Evolutionary conservation across 1,140 invertebrate genomes (phyloP), one percentile per base, ranked within the genome.

Genomic region (Bacillus rossius): DNA sequence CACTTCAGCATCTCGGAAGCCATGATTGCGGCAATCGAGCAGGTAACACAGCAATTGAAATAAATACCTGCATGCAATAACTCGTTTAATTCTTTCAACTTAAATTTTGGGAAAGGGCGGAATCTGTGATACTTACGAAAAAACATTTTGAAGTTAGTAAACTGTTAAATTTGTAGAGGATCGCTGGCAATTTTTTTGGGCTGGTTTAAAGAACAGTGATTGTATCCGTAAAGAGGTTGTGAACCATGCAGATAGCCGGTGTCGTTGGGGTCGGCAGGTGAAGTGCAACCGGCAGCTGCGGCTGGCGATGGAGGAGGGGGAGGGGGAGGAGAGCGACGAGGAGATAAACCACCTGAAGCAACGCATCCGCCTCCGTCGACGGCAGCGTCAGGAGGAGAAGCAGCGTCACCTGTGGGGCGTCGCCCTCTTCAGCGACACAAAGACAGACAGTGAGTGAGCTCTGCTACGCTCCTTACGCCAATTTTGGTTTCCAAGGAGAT

Each of bases 1-100:
- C 91, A 94, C 73, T 94, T 94, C 71, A 86, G 81, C 66, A 86
- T 92, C 58, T 90, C 84, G 8, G 91, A 94, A 74, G 89, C 88
- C 0, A 80, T 92, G 64, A 92, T 94, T 64, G 81, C 88, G 45
- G 89, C 87, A 34, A 89, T 93, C 54, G 91, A 92, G 73, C 82
- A 85, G 64, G 79, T 85, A n/a, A 75, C n/a, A n/a, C n/a, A n/a
- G n/a, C n/a, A n/a, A n/a, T n/a, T n/a, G n/a, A n/a, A n/a, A n/a
- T n/a, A n/a, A 74, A n/a, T n/a, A n/a, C n/a, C n/a, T n/a, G n/a
- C n/a, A n/a, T n/a, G n/a, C n/a, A n/a, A n/a, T 13, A 40, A 40
- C 38, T 40, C n/a, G 13, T 40, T 40, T 40, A 13, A 13, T 40
- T 40, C n/a, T 40, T n/a, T 40, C n/a, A 40, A 40, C n/a, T 40